phyloP scores from a whole-genome alignment of 2,797 vertebrate genomes.

The Picus viridis region DNA sequence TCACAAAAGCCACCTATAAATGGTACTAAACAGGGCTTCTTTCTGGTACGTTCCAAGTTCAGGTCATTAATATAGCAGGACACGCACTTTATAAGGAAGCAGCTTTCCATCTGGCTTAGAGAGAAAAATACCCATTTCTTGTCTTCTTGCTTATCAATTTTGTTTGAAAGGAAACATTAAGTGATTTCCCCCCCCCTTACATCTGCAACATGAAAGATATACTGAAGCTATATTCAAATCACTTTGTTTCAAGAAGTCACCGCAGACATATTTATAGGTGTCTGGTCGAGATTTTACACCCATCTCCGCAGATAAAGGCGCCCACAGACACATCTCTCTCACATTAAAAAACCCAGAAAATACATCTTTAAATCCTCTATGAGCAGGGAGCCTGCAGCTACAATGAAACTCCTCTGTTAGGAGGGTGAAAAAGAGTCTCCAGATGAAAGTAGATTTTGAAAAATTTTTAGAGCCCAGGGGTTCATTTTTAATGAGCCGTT shows the following conservation, averaged over 20 bases:
- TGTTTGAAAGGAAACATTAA: not conserved
- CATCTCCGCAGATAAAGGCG: not conserved
- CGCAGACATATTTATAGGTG: not conserved
- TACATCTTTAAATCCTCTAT: slow-evolving; percentile 82
- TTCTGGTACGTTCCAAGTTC: accelerated
- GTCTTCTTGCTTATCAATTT: not conserved
- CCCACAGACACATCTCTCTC: not conserved
- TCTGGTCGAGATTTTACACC: not conserved
- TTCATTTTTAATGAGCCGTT: slow-evolving; percentile 99
- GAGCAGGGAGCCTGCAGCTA: slow-evolving; percentile 89
- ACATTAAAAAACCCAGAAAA: slow-evolving; percentile 40
- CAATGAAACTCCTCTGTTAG: slow-evolving; percentile 87
- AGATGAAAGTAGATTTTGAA: slow-evolving; percentile 98
- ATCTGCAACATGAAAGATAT: slow-evolving; percentile 34
- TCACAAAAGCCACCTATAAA: not conserved
- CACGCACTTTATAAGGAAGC: accelerated
- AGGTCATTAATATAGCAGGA: accelerated
- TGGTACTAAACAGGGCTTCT: too few relatives aligned
- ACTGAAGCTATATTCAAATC: not conserved
- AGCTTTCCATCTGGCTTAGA: not conserved
- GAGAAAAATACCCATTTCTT: not conserved
- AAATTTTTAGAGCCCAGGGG: slow-evolving; percentile 92
- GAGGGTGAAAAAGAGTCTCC: slow-evolving; percentile 88
- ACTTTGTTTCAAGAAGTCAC: slow-evolving; percentile 24
- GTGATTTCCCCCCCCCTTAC: not conserved